phyloP scores from a whole-genome alignment of 2,113 vertebrate species.

The Macroglossus sobrinus region DNA sequence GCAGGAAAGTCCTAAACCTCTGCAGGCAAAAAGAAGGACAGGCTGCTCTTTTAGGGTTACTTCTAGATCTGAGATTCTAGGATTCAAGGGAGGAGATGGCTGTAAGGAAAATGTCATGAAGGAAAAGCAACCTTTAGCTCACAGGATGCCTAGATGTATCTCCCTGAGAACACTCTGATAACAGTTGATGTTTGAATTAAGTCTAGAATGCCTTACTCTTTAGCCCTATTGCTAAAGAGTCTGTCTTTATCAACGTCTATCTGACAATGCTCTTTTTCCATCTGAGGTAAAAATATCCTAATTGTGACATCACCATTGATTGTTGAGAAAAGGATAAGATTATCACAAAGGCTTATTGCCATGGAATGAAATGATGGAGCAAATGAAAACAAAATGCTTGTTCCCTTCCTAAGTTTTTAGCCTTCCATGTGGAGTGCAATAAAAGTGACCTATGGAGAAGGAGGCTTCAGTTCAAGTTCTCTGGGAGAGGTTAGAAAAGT shows the following conservation, averaged over 20 bases:
- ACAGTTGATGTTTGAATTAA: background rate
- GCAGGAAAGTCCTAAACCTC: background rate
- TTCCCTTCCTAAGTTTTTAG: background rate
- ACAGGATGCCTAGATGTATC: background rate
- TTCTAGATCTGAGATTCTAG: background rate
- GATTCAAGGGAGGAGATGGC: background rate
- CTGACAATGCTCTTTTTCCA: constrained; percentile 7
- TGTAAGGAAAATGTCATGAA: background rate
- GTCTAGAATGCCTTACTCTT: constrained; percentile 20
- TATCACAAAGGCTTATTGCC: constrained; percentile 20
- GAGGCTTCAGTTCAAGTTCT: constrained; percentile 51
- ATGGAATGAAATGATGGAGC: constrained; percentile 20
- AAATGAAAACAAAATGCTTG: background rate
- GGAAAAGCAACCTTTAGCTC: background rate
- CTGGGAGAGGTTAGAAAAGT: constrained; percentile 57
- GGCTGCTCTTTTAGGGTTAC: background rate
- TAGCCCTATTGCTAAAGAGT: background rate
- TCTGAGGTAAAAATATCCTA: constrained; percentile 43
- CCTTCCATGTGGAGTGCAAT: background rate
- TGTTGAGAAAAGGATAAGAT: background rate
- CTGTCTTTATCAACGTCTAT: background rate
- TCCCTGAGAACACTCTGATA: background rate
- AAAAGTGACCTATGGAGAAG: constrained; percentile 6
- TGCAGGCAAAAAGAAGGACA: background rate
- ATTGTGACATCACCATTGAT: background rate